Evolutionary conservation across 2,888 invertebrate genomes (phyloP), one percentile per base, ranked within the genome.

Genomic region (Thymelicus lineola): DNA sequence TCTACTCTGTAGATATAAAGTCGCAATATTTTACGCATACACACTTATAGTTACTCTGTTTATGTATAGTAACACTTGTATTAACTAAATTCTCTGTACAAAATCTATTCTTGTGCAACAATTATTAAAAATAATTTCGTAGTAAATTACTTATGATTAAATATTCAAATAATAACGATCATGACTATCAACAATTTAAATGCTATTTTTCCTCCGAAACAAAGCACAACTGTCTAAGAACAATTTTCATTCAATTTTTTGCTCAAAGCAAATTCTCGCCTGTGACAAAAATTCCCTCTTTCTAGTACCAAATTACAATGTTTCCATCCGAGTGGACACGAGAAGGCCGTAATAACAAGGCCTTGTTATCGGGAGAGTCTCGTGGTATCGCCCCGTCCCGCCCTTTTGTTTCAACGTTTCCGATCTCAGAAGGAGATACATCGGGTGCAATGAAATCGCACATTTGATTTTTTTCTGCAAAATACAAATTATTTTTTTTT

Each of bases 301-400:
- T 62, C 38, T 35, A 69, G 70, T 72, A 68, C 75, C 73, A 76
- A 76, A 77, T 76, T 79, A 75, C 75, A 76, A 78, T 75, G 74
- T 76, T 77, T 77, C 77, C 78, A 65, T 63, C 53, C 67, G 72
- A 72, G 71, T 66, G 76, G 75, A 70, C 72, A 59, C 72, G 73
- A 71, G 77, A 75, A 76, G 76, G 73, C 68, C 71, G 67, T 71
- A 72, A 78, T 75, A 77, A 75, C 74, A 71, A 69, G 64, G 74
- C 67, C 75, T 75, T 76, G 77, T 77, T 77, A 75, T 77, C 74
- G 65, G 57, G 61, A 53, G 20, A 0, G 48, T 7, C 17, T 17
- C 48, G 17, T 53, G 53, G 53, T 20, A 17, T 46, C 7, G 57
- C 60, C 57, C 57, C 60, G 20, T 70, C 71, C 53, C 55, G 55